Evolutionary conservation across 2,888 invertebrate species (phyloP).

Genomic region (Drosophila yooni): DNA sequence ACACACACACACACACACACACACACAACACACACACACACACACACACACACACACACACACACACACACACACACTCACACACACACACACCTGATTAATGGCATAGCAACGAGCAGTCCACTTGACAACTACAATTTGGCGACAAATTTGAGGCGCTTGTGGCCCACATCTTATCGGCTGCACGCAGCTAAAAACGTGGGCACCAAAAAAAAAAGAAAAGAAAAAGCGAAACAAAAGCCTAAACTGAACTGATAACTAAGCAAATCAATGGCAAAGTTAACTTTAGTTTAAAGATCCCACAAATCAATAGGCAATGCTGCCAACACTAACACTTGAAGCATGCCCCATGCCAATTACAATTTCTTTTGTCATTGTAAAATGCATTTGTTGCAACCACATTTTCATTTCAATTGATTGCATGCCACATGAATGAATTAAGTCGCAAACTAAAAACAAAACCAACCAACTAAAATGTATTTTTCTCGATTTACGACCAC

Average conservation of each 20-base stretch:
- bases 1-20: background rate
- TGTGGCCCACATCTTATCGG: constrained; percentile 7
- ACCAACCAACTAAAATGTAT: no score
- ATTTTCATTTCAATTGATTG: constrained; percentile 8
- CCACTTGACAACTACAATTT: constrained; percentile 33
- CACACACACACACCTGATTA: constrained; percentile 34
- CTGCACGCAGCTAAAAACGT: background rate
- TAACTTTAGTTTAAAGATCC: background rate
- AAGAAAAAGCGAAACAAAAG: background rate
- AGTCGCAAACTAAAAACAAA: no score
- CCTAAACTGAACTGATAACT: background rate
- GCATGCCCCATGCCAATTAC: no score
- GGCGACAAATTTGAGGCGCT: background rate
- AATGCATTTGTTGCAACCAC: constrained; percentile 17
- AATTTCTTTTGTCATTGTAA: constrained; percentile 2
- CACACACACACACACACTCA: background rate
- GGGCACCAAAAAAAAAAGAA: constrained; percentile 21
- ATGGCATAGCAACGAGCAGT: constrained; percentile 33
- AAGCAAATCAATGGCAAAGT: background rate
- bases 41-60: background rate
- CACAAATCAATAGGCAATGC: constrained; percentile 2
- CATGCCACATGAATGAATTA: no score
- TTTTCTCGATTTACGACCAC: background rate
- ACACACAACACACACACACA: background rate
- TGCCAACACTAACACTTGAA: no score